These are phyloP conservation scores for Circaetus gallicus DNA, from an alignment of 2,113 vertebrate species.

Conservation along the genomic window DNA sequence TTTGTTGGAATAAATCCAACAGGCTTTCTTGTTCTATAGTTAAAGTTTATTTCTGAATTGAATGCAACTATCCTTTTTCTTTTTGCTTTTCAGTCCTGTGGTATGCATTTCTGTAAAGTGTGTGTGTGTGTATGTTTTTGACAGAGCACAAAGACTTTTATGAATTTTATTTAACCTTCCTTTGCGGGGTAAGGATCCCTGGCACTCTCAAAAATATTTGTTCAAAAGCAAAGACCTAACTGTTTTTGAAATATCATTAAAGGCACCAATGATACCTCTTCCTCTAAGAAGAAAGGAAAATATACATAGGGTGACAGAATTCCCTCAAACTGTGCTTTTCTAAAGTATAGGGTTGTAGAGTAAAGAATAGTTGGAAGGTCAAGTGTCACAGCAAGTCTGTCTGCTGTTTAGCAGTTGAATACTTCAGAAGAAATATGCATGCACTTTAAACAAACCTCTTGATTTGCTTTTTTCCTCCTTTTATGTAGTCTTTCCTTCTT, in stretches of 20 bases:
- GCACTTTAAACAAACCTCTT: constrained; percentile 48
- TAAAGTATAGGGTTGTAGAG: neutral
- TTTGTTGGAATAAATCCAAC: neutral
- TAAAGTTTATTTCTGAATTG: neutral
- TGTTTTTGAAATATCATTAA: neutral
- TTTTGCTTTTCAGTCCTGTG: neutral
- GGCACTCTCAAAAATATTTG: neutral
- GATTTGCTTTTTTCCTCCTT: constrained; percentile 21
- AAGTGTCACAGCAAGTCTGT: constrained; percentile 59
- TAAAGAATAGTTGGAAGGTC: constrained; percentile 41
- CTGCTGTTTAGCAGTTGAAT: constrained; percentile 45
- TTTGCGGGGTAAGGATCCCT: neutral
- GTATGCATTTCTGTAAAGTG: neutral
- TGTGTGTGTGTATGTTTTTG: neutral
- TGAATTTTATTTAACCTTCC: neutral
- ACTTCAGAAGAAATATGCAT: constrained; percentile 37
- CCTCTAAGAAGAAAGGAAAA: constrained; percentile 34
- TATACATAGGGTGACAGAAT: constrained; percentile 33
- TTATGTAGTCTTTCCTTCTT: constrained; percentile 27
- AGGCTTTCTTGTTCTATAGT: neutral
- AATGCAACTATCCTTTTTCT: neutral
- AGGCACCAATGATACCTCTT: neutral
- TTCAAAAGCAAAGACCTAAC: constrained; percentile 28
- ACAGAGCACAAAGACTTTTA: neutral
- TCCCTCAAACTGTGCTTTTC: constrained; percentile 16